Percentiles rank a stretch among this genome's conserved stretches.
Conservation (phyloP, 2,113 vertebrate species). For the Scatophagus argus region DNA sequence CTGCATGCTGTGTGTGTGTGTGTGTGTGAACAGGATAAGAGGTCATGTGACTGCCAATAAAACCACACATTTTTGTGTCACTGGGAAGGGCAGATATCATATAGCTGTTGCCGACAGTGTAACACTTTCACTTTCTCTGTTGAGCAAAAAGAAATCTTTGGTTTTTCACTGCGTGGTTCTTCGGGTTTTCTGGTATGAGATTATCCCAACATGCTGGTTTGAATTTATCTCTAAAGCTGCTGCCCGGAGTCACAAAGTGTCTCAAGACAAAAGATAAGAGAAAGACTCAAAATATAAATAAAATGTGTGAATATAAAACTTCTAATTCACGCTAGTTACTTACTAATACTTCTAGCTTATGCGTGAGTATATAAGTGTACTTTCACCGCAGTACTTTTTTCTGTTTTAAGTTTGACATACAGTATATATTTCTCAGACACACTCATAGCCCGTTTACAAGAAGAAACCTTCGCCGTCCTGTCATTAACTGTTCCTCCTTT, state of each 20-base stretch:
- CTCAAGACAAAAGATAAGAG: background rate
- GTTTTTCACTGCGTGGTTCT: background rate
- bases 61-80: background rate
- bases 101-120: background rate
- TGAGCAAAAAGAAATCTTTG: background rate
- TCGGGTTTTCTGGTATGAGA: too few species aligned
- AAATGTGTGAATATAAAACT: background rate
- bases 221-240: background rate
- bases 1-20: background rate
- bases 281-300: background rate
- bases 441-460: background rate
- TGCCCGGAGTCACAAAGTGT: background rate
- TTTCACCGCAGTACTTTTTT: background rate
- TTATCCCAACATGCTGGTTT: background rate
- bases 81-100: background rate
- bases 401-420: background rate
- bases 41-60: background rate
- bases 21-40: background rate
- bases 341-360: too few species aligned
- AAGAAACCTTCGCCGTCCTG: background rate
- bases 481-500: background rate
- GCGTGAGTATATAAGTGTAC: background rate
- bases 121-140: conserved; percentile 46
- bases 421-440: background rate
- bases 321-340: too few species aligned